Percentiles rank a stretch among this genome's conserved stretches.
Conservation (phyloP, 37 sponge, comb jelly and placozoan genomes). For the Beroe ovata region DNA sequence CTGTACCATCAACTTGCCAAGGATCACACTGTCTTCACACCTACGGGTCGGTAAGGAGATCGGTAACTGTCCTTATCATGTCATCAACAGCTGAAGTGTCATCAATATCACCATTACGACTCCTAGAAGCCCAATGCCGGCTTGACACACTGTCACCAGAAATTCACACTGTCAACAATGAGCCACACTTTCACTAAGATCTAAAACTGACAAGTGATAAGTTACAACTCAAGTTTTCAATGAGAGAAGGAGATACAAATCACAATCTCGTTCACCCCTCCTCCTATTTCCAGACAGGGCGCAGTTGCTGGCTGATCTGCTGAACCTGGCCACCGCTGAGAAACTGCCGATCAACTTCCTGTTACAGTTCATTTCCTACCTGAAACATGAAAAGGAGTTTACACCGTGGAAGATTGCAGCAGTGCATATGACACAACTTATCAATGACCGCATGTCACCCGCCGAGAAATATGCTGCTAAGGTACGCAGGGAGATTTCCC, state of each 20-base stretch:
- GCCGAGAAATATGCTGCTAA: constrained; percentile 50
- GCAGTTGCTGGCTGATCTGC: constrained; percentile 48
- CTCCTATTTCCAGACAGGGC: neutral
- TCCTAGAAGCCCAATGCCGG: too few relatives aligned
- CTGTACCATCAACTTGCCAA: neutral
- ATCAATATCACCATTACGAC: too few relatives aligned
- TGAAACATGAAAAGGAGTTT: constrained; percentile 24
- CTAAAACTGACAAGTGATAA: too few relatives aligned
- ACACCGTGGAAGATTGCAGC: constrained; percentile 56
- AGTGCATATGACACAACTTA: neutral
- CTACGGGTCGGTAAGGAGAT: too few relatives aligned
- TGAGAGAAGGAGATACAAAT: neutral
- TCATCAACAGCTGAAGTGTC: too few relatives aligned
- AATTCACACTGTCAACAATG: too few relatives aligned
- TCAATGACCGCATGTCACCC: constrained; percentile 1
- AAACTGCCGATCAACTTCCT: constrained; percentile 18
- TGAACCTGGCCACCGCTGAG: constrained; percentile 11
- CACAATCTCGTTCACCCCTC: neutral
- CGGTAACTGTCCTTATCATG: too few relatives aligned
- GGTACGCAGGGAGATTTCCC: too few relatives aligned
- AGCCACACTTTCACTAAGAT: too few relatives aligned
- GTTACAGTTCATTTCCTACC: constrained; percentile 38
- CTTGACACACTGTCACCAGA: too few relatives aligned
- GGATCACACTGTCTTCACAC: constrained; percentile 34
- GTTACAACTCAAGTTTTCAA: neutral